phyloP scores from a whole-genome alignment of 2,113 vertebrate genomes.

The Mionectes macconnelli region DNA sequence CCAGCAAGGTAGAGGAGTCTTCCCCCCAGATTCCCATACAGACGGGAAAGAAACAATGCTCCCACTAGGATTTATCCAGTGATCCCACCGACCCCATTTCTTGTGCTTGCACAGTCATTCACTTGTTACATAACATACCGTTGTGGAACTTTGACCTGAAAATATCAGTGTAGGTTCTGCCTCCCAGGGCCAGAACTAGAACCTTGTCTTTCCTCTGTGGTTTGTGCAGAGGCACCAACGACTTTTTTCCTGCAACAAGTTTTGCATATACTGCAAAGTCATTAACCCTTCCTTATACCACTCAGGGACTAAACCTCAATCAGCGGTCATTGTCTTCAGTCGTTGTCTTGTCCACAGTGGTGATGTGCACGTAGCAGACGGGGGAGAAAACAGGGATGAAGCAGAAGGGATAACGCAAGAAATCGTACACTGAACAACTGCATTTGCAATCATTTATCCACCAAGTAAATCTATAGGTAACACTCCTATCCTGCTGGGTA shows the following conservation, averaged over 20 bases:
- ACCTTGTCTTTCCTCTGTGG: background rate
- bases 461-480: background rate
- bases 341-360: background rate
- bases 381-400: background rate
- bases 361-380: background rate
- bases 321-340: background rate
- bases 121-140: background rate
- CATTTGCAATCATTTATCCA: background rate
- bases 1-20: background rate
- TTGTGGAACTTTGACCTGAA: background rate
- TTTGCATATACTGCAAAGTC: background rate
- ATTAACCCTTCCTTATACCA: background rate
- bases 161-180: background rate
- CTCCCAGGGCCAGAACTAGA: background rate
- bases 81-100: background rate
- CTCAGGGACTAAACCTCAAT: background rate
- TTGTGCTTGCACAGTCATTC: background rate
- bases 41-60: background rate
- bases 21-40: background rate
- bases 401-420: background rate
- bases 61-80: background rate
- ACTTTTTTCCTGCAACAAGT: background rate
- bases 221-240: background rate
- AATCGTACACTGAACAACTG: background rate
- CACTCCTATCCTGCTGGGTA: background rate